These are phyloP conservation scores for Chaetophractus vellerosus DNA, from an alignment of 2,797 vertebrate species.

Conservation along the genomic window DNA sequence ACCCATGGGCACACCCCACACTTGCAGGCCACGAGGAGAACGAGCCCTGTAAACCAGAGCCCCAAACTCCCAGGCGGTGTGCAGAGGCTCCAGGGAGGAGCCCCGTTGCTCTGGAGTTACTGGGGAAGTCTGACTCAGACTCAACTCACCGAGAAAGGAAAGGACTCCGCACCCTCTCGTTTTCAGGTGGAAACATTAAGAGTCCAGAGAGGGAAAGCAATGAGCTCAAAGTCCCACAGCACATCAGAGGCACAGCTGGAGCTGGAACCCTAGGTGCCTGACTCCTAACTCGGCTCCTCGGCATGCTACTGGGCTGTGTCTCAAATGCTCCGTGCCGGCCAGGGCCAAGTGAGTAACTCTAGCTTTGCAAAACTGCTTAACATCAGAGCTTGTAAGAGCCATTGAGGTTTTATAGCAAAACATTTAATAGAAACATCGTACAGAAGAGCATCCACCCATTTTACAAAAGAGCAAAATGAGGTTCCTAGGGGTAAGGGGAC, in stretches of 20 bases:
- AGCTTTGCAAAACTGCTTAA: not conserved
- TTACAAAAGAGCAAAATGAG: not conserved
- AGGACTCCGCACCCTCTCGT: not conserved
- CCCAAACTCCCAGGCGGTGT: not conserved
- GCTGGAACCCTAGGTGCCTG: not conserved
- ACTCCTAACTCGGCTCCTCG: not conserved
- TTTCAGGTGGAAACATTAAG: not conserved
- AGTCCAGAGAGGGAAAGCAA: not conserved
- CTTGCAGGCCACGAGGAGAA: not conserved
- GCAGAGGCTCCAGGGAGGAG: not conserved
- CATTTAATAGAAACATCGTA: accelerated
- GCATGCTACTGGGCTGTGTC: not conserved
- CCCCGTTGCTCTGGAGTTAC: not conserved
- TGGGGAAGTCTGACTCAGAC: not conserved
- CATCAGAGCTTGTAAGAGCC: not conserved
- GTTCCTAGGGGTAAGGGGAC: not conserved
- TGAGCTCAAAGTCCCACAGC: not conserved
- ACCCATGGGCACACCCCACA: not conserved
- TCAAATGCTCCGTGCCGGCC: not conserved
- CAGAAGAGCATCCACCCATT: not conserved
- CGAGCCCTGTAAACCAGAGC: not conserved
- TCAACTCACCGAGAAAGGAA: not conserved
- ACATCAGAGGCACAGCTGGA: not conserved
- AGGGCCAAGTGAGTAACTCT: not conserved
- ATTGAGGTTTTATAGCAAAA: not conserved